phyloP scores from a whole-genome alignment of 2,797 vertebrate species.

The Toxotes lorentzi region DNA sequence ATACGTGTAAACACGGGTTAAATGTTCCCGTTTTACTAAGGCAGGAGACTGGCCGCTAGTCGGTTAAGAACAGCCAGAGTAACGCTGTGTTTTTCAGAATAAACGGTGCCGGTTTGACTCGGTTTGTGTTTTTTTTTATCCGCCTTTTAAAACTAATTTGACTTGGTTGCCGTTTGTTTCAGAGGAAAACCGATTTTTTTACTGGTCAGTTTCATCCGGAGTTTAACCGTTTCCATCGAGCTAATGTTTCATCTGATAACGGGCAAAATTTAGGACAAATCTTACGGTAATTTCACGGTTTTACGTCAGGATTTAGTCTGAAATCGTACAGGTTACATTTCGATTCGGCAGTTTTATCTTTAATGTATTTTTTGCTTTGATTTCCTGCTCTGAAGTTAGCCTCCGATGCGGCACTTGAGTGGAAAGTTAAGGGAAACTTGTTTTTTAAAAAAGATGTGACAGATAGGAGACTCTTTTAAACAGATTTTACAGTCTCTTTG shows the following conservation, averaged over 20 bases:
- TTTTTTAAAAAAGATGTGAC: neutral
- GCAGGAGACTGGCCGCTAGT: neutral
- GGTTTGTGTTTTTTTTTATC: neutral
- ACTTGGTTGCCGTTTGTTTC: neutral
- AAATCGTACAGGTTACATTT: neutral
- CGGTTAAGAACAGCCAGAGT: neutral
- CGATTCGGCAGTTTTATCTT: neutral
- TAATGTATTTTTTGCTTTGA: neutral
- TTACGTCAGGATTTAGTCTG: neutral
- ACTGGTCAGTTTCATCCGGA: neutral
- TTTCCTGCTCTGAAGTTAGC: neutral
- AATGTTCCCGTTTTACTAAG: neutral
- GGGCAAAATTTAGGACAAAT: neutral
- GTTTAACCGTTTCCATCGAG: no score
- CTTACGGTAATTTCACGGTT: rapidly evolving
- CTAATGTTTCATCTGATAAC: neutral
- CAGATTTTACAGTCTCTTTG: neutral
- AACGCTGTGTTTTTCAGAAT: no score
- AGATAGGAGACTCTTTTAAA: neutral
- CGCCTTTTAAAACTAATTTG: neutral
- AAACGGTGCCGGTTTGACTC: rapidly evolving
- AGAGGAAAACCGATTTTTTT: neutral
- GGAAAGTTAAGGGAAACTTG: neutral
- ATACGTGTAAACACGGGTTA: neutral
- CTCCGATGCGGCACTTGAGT: neutral